A percentile compares a stretch with the other conserved stretches of the same genome.
These are phyloP conservation scores for Hystrix brachyura DNA, from an alignment of 2,113 vertebrate species.

Conservation along the genomic window DNA sequence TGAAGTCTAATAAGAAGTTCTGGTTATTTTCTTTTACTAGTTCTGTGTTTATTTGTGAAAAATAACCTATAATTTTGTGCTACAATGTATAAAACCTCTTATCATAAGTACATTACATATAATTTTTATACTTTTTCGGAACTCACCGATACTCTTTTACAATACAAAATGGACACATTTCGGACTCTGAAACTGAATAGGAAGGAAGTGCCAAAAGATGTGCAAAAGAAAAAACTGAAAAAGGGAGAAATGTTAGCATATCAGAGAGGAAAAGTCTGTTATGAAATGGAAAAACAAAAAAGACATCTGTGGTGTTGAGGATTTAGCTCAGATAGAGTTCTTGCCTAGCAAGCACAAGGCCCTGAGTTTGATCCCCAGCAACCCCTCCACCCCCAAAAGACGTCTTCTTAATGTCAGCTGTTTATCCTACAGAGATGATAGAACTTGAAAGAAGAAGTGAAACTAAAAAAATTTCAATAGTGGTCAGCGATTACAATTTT, in stretches of 20 bases:
- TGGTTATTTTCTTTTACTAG: neutral
- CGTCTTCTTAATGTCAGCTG: neutral
- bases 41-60: neutral
- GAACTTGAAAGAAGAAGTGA: neutral
- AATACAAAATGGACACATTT: neutral
- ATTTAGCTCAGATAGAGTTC: too few species aligned
- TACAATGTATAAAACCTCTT: neutral
- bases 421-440: neutral
- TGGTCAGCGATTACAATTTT: neutral
- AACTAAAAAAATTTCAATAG: neutral
- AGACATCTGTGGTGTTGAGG: neutral
- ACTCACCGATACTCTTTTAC: neutral
- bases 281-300: neutral
- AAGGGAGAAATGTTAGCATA: neutral
- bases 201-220: neutral
- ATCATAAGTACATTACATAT: neutral
- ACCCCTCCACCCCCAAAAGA: neutral
- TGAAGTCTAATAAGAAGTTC: neutral
- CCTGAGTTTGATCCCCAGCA: too few species aligned
- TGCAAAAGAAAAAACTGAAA: neutral
- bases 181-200: neutral
- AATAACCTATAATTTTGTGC: neutral
- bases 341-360: too few species aligned
- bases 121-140: neutral
- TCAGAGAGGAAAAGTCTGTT: neutral